A percentile compares a stretch with the other conserved stretches of the same genome.
phyloP scores from a whole-genome alignment of 2,113 vertebrate species.

The Callochromis pleurospilus region DNA sequence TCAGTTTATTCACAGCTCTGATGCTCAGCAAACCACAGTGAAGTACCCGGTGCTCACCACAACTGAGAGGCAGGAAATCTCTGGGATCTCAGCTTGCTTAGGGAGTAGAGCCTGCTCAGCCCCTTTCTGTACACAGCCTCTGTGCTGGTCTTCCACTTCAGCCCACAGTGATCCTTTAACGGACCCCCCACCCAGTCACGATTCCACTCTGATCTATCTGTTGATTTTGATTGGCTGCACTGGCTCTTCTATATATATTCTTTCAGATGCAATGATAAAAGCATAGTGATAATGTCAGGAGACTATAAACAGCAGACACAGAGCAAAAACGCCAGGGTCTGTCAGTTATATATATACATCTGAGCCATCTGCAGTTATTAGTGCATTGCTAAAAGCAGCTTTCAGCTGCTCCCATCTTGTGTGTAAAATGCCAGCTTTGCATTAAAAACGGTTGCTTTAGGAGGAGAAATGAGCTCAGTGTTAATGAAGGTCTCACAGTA shows the following conservation, averaged over 20 bases:
- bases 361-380: neutral
- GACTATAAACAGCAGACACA: neutral
- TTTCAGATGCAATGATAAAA: neutral
- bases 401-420: neutral
- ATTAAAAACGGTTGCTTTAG: neutral
- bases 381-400: neutral
- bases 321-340: neutral
- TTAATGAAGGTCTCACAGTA: neutral
- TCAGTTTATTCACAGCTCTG: neutral
- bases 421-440: neutral
- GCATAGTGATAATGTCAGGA: neutral
- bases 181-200: neutral
- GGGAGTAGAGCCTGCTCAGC: neutral
- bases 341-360: neutral
- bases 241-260: neutral
- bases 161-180: neutral
- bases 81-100: neutral
- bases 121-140: neutral
- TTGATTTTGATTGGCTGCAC: neutral
- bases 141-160: neutral
- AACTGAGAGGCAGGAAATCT: neutral
- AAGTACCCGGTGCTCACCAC: accelerated
- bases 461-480: neutral
- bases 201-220: neutral
- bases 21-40: neutral